These are phyloP conservation scores for Aphidius colemani DNA, from an alignment of 2,888 invertebrate species.

Conservation along the genomic window DNA sequence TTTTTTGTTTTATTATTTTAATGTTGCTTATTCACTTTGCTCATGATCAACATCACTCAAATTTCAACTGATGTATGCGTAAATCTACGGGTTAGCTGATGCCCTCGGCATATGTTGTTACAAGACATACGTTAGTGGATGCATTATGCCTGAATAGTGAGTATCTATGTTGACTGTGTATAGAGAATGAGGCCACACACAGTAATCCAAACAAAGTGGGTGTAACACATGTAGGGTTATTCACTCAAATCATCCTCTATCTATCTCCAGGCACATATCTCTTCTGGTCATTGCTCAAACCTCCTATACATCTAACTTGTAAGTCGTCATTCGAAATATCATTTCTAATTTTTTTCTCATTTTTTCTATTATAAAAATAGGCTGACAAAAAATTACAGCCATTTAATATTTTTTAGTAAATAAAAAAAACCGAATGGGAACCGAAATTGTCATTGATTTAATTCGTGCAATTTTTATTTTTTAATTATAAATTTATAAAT, in stretches of 20 bases:
- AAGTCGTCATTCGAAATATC: conserved; percentile 11
- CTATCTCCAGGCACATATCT: conserved; percentile 9
- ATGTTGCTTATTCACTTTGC: neutral
- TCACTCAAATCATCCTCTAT: neutral
- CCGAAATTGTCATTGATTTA: no score
- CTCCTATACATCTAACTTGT: conserved; percentile 5
- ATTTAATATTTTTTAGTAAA: no score
- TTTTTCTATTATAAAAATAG: no score
- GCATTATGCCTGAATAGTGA: conserved; percentile 33
- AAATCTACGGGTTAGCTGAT: conserved; percentile 42
- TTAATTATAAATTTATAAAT: no score
- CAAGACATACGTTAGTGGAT: conserved; percentile 49
- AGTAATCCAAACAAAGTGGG: conserved; percentile 23
- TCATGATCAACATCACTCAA: conserved; percentile 23
- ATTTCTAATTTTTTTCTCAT: no score
- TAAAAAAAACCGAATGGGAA: no score
- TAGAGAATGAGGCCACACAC: conserved; percentile 29
- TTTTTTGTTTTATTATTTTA: conserved; percentile 27
- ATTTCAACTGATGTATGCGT: conserved; percentile 21
- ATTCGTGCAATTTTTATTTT: no score
- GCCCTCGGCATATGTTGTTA: conserved; percentile 51
- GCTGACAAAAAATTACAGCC: no score
- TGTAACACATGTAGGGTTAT: conserved; percentile 19
- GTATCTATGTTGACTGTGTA: neutral
- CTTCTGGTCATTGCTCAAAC: conserved; percentile 29